phyloP scores from a whole-genome alignment of 2,888 invertebrate genomes.

The Alviniconcha strummeri region DNA sequence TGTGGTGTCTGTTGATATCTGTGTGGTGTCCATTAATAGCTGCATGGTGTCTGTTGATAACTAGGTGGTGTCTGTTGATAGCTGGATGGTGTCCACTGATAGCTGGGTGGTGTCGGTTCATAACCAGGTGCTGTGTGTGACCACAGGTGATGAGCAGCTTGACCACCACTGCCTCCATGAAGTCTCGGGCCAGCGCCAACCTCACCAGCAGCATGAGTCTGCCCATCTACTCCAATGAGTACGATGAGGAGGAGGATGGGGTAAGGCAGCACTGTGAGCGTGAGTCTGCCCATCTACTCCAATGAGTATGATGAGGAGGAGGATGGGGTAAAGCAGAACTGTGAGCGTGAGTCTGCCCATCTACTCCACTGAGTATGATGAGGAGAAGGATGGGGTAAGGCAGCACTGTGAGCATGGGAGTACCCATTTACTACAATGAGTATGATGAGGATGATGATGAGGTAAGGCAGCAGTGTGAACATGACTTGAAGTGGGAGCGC shows the following conservation, averaged over 20 bases:
- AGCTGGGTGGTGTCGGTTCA: too few relatives aligned
- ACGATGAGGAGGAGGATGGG: conserved; percentile 51
- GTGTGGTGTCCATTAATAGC: too few relatives aligned
- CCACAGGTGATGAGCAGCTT: conserved; percentile 50
- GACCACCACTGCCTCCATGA: conserved; percentile 63
- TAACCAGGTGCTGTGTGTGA: too few relatives aligned
- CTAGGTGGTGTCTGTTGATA: too few relatives aligned
- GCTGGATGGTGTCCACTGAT: too few relatives aligned
- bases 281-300: conserved; percentile 57
- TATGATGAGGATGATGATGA: conserved; percentile 52
- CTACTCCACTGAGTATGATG: conserved; percentile 64
- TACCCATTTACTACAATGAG: conserved; percentile 63
- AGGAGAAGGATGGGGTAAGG: conserved; percentile 38
- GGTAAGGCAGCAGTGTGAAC: conserved; percentile 50
- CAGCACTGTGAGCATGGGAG: conserved; percentile 56
- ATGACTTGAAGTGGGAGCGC: conserved; percentile 65
- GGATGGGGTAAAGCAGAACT: conserved; percentile 42
- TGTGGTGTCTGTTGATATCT: too few relatives aligned
- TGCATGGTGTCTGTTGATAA: too few relatives aligned
- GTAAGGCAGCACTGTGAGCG: background rate
- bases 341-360: conserved; percentile 63
- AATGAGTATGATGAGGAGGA: conserved; percentile 59
- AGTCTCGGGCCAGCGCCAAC: conserved; percentile 58
- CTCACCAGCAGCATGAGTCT: conserved; percentile 65
- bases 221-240: conserved; percentile 64